These are phyloP conservation scores for Bagarius yarrelli DNA, from an alignment of 2,113 vertebrate species.

Conservation along the genomic window DNA sequence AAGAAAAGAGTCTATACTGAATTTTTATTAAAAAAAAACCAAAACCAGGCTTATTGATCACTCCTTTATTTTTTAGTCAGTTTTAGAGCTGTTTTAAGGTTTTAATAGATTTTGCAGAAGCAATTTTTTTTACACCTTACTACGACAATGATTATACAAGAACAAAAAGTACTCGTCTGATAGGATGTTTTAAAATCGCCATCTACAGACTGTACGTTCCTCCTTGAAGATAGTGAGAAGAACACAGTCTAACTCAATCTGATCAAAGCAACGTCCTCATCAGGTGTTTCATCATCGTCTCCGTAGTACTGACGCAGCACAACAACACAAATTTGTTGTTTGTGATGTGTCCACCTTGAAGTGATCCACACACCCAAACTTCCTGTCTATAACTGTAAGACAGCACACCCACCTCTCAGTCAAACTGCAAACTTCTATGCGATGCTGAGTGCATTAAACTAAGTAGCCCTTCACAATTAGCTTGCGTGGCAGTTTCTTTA, in stretches of 20 bases:
- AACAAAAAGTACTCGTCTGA: conserved; percentile 41
- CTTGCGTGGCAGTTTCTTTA: background rate
- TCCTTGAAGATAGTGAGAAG: conserved; percentile 8
- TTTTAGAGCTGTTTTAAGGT: background rate
- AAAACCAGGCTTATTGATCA: background rate
- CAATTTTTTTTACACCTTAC: background rate
- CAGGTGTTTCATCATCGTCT: conserved; percentile 53
- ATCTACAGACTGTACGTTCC: conserved; percentile 6
- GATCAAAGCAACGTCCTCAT: conserved; percentile 57
- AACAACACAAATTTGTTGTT: conserved; percentile 17
- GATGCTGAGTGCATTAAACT: conserved; percentile 32
- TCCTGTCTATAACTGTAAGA: background rate
- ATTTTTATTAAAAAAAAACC: background rate
- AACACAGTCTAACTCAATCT: conserved; percentile 22
- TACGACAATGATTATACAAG: conserved; percentile 21
- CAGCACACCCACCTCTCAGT: conserved; percentile 7
- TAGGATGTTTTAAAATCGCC: conserved; percentile 28
- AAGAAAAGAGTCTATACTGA: background rate
- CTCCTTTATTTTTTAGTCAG: background rate
- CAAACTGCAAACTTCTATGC: conserved; percentile 5
- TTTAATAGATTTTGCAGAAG: conserved; percentile 24
- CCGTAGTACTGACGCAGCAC: conserved; percentile 61
- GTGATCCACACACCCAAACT: conserved; percentile 24
- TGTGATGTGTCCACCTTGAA: conserved; percentile 34
- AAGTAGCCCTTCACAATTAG: conserved; percentile 32